These are phyloP conservation scores for Tragelaphus scriptus DNA, from an alignment of 2,113 vertebrate genomes.

Conservation along the genomic window DNA sequence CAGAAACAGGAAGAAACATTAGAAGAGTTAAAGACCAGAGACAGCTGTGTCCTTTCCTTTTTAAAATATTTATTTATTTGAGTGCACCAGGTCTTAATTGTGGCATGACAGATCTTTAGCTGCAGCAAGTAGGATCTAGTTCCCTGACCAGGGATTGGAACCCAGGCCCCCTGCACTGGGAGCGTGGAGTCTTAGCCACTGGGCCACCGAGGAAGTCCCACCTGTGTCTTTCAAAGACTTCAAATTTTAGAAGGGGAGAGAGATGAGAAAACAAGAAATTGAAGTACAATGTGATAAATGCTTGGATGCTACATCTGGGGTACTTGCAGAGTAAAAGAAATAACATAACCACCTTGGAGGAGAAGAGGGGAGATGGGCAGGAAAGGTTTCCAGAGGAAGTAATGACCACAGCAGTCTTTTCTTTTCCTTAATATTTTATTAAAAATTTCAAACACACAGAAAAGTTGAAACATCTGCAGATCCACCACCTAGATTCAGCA, in stretches of 20 bases:
- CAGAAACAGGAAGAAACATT: background rate
- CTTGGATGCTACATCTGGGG: background rate
- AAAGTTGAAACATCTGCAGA: background rate
- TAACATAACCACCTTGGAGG: background rate
- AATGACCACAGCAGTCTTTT: background rate
- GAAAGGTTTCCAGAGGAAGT: background rate
- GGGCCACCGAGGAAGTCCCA: background rate
- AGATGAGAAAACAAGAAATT: background rate
- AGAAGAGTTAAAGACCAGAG: background rate
- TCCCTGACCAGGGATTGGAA: background rate
- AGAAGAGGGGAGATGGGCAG: background rate
- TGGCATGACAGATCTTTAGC: background rate
- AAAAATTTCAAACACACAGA: conserved; percentile 11
- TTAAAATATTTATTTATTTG: background rate
- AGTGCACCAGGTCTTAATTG: background rate
- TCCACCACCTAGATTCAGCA: background rate
- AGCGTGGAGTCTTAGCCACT: accelerated
- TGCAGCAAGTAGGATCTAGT: background rate
- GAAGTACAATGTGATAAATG: background rate
- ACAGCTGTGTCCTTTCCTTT: background rate
- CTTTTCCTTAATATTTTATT: background rate
- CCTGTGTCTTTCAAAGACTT: background rate
- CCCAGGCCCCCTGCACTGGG: background rate
- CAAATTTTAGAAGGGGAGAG: background rate
- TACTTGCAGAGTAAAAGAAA: background rate